These are phyloP conservation scores for Netelia fuscicornis DNA, from an alignment of 2,888 invertebrate species.

Conservation along the genomic window DNA sequence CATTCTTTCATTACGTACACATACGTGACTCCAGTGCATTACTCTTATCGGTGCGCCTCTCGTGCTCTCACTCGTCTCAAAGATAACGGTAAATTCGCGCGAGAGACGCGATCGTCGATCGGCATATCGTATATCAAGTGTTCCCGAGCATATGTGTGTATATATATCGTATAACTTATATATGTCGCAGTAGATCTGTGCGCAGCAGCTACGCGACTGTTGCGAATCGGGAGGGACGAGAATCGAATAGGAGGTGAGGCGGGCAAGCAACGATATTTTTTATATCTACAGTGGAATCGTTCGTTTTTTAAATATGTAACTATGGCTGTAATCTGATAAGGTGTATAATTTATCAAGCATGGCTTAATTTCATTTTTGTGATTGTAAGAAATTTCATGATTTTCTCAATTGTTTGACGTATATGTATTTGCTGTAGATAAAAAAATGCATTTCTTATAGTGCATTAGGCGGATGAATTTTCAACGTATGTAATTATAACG, in stretches of 20 bases:
- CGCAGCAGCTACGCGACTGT: slow-evolving; percentile 72
- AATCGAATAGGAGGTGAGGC: slow-evolving; percentile 54
- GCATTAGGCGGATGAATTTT: not conserved
- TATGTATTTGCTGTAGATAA: not conserved
- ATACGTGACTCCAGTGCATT: slow-evolving; percentile 30
- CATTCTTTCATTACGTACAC: not conserved
- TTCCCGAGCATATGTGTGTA: not conserved
- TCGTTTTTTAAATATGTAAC: not conserved
- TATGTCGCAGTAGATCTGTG: slow-evolving; percentile 70
- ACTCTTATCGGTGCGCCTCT: slow-evolving; percentile 18
- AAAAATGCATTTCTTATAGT: not conserved
- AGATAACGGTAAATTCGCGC: slow-evolving; percentile 53
- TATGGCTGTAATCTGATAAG: not conserved
- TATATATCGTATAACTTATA: not conserved
- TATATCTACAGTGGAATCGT: not conserved
- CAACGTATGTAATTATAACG: slow-evolving; percentile 39
- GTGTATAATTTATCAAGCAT: not conserved
- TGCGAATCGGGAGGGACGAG: slow-evolving; percentile 65
- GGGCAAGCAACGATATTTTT: slow-evolving; percentile 42
- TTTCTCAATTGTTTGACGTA: too few species aligned
- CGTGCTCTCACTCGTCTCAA: slow-evolving; percentile 5
- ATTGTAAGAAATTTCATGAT: not conserved
- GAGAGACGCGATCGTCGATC: slow-evolving; percentile 44
- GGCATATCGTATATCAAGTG: not conserved
- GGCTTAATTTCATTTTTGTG: not conserved